A percentile compares a stretch with the other conserved stretches of the same genome.
Evolutionary conservation across 2,888 invertebrate species (phyloP).

Genomic region (Sarcophaga carnaria): DNA sequence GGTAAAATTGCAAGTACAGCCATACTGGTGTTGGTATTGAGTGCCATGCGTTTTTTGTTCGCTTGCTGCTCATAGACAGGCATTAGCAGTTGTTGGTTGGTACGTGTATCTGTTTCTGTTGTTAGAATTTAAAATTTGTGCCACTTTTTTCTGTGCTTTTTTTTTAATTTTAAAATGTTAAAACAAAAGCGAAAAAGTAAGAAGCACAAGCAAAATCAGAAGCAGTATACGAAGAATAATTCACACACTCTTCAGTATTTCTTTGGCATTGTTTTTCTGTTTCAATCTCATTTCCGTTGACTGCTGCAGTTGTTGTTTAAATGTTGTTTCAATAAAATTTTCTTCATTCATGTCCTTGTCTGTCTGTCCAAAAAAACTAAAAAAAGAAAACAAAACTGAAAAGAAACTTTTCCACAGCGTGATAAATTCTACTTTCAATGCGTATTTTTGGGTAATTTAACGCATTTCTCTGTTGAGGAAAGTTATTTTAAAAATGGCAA

Average conservation of each 20-base stretch:
- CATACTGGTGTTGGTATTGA: background rate
- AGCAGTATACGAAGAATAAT: background rate
- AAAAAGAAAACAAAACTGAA: background rate
- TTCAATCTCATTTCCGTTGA: background rate
- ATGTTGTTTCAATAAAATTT: background rate
- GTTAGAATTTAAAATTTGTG: background rate
- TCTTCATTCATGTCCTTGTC: background rate
- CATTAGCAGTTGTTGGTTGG: background rate
- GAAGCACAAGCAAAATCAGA: background rate
- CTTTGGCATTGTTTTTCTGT: background rate
- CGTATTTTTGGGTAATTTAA: too few relatives aligned
- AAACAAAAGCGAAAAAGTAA: background rate
- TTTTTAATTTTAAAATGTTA: background rate
- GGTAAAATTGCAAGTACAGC: conserved; percentile 13
- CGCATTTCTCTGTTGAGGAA: too few relatives aligned
- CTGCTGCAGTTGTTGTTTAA: conserved; percentile 12
- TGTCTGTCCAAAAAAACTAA: background rate
- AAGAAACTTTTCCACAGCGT: background rate
- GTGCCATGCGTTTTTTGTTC: conserved; percentile 12
- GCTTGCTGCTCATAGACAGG: background rate
- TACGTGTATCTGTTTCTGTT: background rate
- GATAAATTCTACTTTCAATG: background rate
- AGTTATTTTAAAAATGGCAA: too few relatives aligned
- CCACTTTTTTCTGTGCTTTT: background rate
- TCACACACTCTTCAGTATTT: background rate